Percentiles rank a stretch among this genome's conserved stretches.
Conservation (phyloP, 2,797 vertebrate genomes). For the Anolis apletophallus region DNA sequence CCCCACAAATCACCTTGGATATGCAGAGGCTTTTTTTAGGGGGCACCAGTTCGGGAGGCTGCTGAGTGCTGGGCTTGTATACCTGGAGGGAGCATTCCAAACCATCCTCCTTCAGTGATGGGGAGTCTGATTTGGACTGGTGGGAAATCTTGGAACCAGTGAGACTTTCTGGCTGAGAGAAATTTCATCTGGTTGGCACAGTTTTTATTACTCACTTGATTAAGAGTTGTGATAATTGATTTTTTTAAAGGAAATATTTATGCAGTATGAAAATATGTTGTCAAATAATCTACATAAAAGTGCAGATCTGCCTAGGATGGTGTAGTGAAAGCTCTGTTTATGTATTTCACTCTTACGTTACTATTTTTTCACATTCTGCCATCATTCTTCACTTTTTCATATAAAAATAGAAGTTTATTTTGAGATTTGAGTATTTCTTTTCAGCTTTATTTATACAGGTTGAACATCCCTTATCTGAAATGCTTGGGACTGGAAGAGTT, state of each 20-base stretch:
- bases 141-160: slow-evolving; percentile 13
- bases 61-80: neutral
- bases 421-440: neutral
- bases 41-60: neutral
- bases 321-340: neutral
- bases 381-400: neutral
- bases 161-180: neutral
- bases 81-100: neutral
- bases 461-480: no score
- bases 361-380: neutral
- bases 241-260: slow-evolving; percentile 52
- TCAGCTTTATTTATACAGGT: neutral
- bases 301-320: neutral
- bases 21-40: neutral
- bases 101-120: neutral
- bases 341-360: neutral
- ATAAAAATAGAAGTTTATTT: neutral
- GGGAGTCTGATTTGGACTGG: neutral
- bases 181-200: neutral
- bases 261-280: slow-evolving; percentile 41
- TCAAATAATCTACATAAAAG: slow-evolving; percentile 38
- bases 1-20: neutral
- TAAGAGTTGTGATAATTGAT: slow-evolving; percentile 54
- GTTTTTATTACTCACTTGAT: slow-evolving; percentile 59
- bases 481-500: no score